These are phyloP conservation scores for Choristoneura rosaceana DNA, from an alignment of 2,888 invertebrate species.

Conservation along the genomic window DNA sequence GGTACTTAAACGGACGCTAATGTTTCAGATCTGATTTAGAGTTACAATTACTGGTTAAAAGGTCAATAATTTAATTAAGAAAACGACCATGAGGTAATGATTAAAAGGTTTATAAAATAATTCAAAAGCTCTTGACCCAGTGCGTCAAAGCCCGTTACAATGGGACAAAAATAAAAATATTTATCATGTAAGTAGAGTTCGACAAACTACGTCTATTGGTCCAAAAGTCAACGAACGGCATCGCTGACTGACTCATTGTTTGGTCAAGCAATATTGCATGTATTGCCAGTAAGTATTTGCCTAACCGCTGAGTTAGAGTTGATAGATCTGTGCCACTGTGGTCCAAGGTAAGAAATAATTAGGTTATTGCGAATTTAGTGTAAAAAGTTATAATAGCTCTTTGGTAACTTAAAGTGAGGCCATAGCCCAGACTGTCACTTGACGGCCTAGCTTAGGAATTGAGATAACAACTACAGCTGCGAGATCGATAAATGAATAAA, in stretches of 20 bases:
- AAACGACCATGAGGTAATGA: constrained; percentile 7
- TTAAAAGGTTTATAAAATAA: constrained; percentile 13
- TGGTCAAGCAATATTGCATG: constrained; percentile 60
- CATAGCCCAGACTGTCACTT: constrained; percentile 29
- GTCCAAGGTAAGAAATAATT: constrained; percentile 42
- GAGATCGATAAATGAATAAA: not conserved
- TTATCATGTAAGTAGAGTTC: constrained; percentile 51
- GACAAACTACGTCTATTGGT: constrained; percentile 61
- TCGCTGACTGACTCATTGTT: constrained; percentile 67
- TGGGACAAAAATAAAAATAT: constrained; percentile 51
- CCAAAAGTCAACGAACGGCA: constrained; percentile 69
- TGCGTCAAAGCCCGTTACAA: constrained; percentile 40
- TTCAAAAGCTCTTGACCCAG: constrained; percentile 31
- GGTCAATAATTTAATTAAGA: constrained; percentile 5
- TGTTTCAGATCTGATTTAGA: not conserved
- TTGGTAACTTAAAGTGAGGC: constrained; percentile 24
- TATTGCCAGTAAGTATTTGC: constrained; percentile 55
- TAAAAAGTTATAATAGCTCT: constrained; percentile 33
- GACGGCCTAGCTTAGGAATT: constrained; percentile 13
- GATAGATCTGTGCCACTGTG: constrained; percentile 42
- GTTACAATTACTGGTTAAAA: constrained; percentile 11
- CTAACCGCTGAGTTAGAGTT: constrained; percentile 50
- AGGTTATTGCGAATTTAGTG: constrained; percentile 39
- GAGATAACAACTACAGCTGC: constrained; percentile 7
- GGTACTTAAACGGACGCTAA: not conserved